phyloP scores from a whole-genome alignment of 35 echinoderm and acorn worm genomes.

The Heliocidaris tuberculata region DNA sequence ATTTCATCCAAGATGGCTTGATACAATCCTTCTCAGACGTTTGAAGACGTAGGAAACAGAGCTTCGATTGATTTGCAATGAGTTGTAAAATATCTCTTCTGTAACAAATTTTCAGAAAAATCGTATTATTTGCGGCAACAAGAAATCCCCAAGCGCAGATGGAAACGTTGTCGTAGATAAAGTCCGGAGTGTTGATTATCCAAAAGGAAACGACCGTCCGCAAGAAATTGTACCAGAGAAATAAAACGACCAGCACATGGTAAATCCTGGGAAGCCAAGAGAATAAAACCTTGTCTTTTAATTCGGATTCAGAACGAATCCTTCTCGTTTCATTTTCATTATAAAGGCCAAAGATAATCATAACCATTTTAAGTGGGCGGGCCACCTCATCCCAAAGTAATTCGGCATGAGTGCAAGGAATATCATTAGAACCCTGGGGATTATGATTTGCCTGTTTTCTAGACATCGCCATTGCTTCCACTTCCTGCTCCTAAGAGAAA shows the following conservation, averaged over 20 bases:
- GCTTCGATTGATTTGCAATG: background rate
- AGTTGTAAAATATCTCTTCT: background rate
- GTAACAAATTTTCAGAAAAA: background rate
- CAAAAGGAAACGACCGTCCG: background rate
- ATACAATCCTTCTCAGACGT: background rate
- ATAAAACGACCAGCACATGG: background rate
- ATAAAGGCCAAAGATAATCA: conserved; percentile 5
- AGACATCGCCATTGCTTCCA: background rate
- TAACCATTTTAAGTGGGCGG: background rate
- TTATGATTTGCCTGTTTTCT: background rate
- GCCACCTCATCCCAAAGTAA: background rate
- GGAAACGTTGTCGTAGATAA: background rate
- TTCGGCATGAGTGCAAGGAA: background rate
- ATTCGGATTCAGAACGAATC: background rate
- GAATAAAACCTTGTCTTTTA: background rate
- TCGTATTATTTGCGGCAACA: background rate
- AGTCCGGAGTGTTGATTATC: background rate
- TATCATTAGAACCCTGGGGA: background rate
- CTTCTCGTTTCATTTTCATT: background rate
- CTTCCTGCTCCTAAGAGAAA: too few relatives aligned
- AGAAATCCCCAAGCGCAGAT: background rate
- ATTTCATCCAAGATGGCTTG: background rate
- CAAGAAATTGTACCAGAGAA: background rate
- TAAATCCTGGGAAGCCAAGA: background rate
- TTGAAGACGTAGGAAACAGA: background rate